Evolutionary conservation across 2,888 invertebrate genomes (phyloP).

Genomic region (Napeogenes inachia): DNA sequence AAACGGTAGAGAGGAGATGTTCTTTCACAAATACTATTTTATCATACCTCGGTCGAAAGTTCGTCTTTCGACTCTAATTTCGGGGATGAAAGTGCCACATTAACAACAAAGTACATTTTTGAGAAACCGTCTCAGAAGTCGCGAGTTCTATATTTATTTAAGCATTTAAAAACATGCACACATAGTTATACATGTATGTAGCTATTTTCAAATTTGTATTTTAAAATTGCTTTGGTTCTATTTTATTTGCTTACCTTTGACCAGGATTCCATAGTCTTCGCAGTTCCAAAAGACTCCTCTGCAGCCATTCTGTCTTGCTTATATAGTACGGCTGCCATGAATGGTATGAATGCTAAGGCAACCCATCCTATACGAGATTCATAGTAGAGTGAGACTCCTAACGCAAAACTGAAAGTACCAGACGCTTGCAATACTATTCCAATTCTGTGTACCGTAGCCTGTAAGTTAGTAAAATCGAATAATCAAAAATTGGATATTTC

Average conservation of each 20-base stretch:
- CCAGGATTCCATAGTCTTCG: constrained; percentile 83
- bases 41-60: no score
- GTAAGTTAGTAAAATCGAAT: constrained; percentile 25
- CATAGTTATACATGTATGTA: no score
- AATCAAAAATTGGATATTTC: neutral
- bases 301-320: constrained; percentile 81
- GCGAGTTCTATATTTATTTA: no score
- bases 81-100: no score
- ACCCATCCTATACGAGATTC: constrained; percentile 87
- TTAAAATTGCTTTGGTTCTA: neutral
- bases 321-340: constrained; percentile 82
- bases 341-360: constrained; percentile 83
- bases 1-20: no score
- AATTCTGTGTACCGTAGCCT: constrained; percentile 90
- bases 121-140: no score
- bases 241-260: constrained; percentile 77
- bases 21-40: no score
- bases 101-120: no score
- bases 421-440: constrained; percentile 86
- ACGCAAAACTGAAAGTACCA: constrained; percentile 81
- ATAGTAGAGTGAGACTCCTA: constrained; percentile 82
- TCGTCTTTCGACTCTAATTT: no score
- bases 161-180: no score
- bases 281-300: constrained; percentile 81
- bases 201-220: no score